A percentile compares a stretch with the other conserved stretches of the same genome.
Evolutionary conservation across 2,113 vertebrate genomes (phyloP).

Genomic region (Spermophilus dauricus): DNA sequence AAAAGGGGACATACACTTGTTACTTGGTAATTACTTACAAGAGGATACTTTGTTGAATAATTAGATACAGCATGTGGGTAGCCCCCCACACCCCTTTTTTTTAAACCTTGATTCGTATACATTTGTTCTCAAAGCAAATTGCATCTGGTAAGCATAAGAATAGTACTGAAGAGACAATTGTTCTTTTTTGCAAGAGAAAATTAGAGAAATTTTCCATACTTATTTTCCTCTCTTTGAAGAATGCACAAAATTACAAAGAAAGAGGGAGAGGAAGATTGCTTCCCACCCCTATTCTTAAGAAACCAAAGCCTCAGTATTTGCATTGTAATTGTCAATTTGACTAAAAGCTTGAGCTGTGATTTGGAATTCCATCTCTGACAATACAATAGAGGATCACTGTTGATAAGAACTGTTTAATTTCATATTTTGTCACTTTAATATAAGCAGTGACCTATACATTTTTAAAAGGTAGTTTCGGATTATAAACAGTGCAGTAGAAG

Average conservation of each 20-base stretch:
- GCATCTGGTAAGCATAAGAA: constrained; percentile 77
- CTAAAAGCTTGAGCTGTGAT: constrained; percentile 67
- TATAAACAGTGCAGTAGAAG: constrained; percentile 69
- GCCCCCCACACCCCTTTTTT: constrained; percentile 60
- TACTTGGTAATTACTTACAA: constrained; percentile 71
- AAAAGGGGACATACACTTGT: constrained; percentile 60
- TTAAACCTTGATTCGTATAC: constrained; percentile 78
- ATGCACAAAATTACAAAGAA: constrained; percentile 75
- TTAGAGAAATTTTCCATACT: constrained; percentile 73
- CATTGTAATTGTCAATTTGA: constrained; percentile 75
- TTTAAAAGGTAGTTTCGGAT: constrained; percentile 78
- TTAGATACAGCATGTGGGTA: constrained; percentile 74
- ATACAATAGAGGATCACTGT: constrained; percentile 56
- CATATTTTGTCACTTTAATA: constrained; percentile 78
- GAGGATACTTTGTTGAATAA: constrained; percentile 74
- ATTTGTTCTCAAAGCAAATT: constrained; percentile 81
- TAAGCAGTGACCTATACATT: constrained; percentile 48
- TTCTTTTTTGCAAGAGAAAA: constrained; percentile 82
- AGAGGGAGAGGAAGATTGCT: constrained; percentile 73
- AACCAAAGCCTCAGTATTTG: constrained; percentile 65
- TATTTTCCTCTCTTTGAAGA: constrained; percentile 79
- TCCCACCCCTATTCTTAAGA: constrained; percentile 67
- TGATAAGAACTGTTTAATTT: constrained; percentile 78
- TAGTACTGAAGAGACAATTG: constrained; percentile 78
- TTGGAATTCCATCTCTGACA: constrained; percentile 76